Conservation (phyloP, 1,140 invertebrate species). For the Micrasema longulum region DNA sequence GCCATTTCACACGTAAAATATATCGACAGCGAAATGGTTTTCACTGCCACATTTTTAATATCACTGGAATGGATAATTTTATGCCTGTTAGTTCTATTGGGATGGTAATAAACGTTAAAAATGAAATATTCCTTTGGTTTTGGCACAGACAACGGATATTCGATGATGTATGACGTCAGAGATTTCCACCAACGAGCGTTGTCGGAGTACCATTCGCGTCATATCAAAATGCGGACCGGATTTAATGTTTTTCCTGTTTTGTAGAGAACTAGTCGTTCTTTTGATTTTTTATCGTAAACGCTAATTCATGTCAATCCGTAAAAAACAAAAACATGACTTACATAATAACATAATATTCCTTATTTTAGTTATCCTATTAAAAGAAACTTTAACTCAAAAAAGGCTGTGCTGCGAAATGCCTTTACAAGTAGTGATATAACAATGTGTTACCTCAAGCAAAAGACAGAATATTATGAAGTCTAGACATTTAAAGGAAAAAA, state of each 20-base stretch:
- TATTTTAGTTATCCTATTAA: no score
- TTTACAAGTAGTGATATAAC: no score
- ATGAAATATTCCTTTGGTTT: slow-evolving; percentile 42
- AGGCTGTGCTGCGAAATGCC: no score
- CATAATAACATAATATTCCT: no score
- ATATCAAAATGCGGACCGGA: neutral
- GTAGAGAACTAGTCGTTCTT: neutral
- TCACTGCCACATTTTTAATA: slow-evolving; percentile 54
- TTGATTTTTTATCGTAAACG: no score
- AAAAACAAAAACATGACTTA: no score
- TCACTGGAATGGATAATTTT: slow-evolving; percentile 53
- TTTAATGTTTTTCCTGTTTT: neutral
- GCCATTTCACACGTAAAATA: slow-evolving; percentile 53
- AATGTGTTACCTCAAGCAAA: no score
- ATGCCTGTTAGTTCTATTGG: slow-evolving; percentile 48
- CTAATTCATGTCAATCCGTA: no score
- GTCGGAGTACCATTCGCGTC: slow-evolving; percentile 2
- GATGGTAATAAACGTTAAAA: slow-evolving; percentile 43
- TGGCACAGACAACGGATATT: slow-evolving; percentile 36
- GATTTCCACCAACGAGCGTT: slow-evolving; percentile 28
- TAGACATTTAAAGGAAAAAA: no score
- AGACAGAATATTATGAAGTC: no score
- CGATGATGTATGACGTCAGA: slow-evolving; percentile 21
- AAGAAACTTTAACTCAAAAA: no score
- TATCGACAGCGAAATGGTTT: slow-evolving; percentile 48